A percentile compares a stretch with the other conserved stretches of the same genome.
Conservation (phyloP, 2,797 vertebrate species). For the Myiothlypis coronata region DNA sequence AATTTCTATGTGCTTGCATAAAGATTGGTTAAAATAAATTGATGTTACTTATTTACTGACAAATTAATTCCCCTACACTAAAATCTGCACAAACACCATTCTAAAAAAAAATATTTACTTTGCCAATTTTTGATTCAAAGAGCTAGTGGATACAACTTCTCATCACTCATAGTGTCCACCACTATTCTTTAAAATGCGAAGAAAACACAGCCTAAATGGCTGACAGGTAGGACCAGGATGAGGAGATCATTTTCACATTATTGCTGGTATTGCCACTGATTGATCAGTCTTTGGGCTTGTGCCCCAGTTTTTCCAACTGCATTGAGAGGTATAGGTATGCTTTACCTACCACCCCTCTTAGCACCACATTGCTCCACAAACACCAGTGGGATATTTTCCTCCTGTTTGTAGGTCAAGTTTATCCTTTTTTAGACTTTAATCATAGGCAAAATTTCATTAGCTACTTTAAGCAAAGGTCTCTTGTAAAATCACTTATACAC, state of each 20-base stretch:
- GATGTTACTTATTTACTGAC: not conserved
- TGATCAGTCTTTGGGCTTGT: not conserved
- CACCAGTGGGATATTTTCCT: not conserved
- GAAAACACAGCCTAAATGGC: not conserved
- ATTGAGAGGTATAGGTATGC: not conserved
- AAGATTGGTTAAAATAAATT: not conserved
- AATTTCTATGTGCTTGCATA: not conserved
- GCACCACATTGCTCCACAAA: not conserved
- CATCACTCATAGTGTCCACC: not conserved
- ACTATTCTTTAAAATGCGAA: not conserved
- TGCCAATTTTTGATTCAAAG: not conserved
- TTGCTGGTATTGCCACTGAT: not conserved
- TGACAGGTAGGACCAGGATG: not conserved
- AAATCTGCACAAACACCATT: not conserved
- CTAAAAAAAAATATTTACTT: constrained; percentile 2
- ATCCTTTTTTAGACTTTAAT: not conserved
- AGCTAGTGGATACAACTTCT: not conserved
- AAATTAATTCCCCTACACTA: not conserved
- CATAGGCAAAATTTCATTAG: not conserved
- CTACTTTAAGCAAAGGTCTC: not conserved
- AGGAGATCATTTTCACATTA: not conserved
- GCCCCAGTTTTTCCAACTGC: not conserved
- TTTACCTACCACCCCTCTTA: not conserved
- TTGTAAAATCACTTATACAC: not conserved
- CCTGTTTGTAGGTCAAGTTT: not conserved